Conservation (phyloP, 2,797 vertebrate genomes). For the Otolemur crassicaudatus region DNA sequence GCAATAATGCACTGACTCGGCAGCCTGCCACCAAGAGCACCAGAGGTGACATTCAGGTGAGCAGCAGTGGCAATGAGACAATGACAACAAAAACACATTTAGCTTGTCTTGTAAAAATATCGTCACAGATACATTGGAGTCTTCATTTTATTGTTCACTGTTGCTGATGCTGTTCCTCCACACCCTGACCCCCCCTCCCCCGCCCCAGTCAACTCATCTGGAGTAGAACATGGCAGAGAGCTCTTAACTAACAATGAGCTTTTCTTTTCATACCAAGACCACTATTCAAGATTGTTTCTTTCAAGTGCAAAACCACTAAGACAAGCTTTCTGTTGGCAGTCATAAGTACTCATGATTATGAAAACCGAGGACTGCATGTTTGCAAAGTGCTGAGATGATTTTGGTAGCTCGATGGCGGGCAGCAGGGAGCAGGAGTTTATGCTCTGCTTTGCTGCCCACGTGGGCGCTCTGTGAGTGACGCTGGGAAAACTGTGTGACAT, state of each 20-base stretch:
- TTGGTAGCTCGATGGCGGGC: not conserved
- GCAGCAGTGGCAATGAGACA: not conserved
- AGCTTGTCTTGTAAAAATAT: constrained; percentile 39
- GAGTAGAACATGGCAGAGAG: not conserved
- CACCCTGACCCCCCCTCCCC: no score
- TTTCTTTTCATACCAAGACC: not conserved
- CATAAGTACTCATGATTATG: not conserved
- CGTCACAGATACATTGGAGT: not conserved
- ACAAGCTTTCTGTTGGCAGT: not conserved
- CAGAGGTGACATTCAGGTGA: not conserved
- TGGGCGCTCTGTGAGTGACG: not conserved
- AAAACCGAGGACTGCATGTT: not conserved
- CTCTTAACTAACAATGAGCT: not conserved
- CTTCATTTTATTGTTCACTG: not conserved
- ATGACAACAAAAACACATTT: not conserved
- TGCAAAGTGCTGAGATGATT: not conserved
- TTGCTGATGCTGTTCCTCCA: not conserved
- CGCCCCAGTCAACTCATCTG: not conserved
- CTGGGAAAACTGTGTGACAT: not conserved
- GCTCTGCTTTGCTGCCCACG: not conserved
- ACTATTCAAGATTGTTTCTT: not conserved
- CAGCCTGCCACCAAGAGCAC: not conserved
- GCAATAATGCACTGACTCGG: not conserved
- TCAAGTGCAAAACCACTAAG: not conserved
- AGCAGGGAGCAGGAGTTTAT: not conserved